Evolutionary conservation across 2,113 vertebrate genomes (phyloP).

Genomic region (Tympanuchus pallidicinctus): DNA sequence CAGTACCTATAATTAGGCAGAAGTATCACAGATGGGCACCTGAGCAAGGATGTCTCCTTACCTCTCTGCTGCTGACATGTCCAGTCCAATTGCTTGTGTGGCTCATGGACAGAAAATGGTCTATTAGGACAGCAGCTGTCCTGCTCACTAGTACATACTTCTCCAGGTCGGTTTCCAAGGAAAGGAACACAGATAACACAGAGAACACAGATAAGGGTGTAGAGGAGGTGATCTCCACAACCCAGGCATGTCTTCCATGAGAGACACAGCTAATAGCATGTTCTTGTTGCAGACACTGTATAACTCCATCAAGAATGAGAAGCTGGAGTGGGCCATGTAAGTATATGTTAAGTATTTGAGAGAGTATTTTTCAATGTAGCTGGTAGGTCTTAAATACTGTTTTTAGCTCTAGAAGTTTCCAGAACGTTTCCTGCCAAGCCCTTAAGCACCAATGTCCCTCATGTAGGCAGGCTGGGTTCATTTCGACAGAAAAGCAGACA

Average conservation of each 20-base stretch:
- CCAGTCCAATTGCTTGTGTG: rapidly evolving
- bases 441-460: neutral
- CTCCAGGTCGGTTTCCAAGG: neutral
- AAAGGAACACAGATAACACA: neutral
- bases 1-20: neutral
- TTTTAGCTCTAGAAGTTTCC: neutral
- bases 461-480: neutral
- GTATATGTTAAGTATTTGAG: slow-evolving; percentile 69
- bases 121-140: neutral
- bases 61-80: neutral
- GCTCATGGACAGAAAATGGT: neutral
- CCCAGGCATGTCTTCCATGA: neutral
- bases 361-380: neutral
- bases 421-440: neutral
- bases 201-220: neutral
- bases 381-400: neutral
- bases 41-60: neutral
- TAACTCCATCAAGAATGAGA: slow-evolving; percentile 98
- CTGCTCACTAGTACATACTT: neutral
- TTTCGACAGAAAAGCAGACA: neutral
- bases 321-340: slow-evolving; percentile 99
- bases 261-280: slow-evolving; percentile 22
- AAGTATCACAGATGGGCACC: neutral
- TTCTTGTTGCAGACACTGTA: slow-evolving; percentile 87
- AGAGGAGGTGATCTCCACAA: neutral